phyloP scores from a whole-genome alignment of 1,140 invertebrate genomes.

The Drosophila willistoni region DNA sequence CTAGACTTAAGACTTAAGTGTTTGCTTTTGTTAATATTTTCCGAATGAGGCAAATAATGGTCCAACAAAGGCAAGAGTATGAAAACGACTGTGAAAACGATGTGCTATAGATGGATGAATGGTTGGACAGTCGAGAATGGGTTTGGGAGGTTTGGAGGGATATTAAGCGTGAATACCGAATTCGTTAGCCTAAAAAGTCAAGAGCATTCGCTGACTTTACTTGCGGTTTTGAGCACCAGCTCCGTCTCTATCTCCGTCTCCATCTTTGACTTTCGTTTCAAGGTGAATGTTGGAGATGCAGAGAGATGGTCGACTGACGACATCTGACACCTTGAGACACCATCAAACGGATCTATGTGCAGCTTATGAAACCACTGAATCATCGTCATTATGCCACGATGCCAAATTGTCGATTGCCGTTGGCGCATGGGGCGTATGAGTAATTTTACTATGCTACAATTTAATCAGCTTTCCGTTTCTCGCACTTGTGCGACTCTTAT shows the following conservation, averaged over 20 bases:
- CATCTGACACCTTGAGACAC: slow-evolving; percentile 34
- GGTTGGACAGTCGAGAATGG: slow-evolving; percentile 20
- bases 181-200: slow-evolving; percentile 38
- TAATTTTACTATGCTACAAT: slow-evolving; percentile 62
- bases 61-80: background rate
- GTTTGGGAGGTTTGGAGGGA: background rate
- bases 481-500: slow-evolving; percentile 6
- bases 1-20: too few species aligned
- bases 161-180: slow-evolving; percentile 29
- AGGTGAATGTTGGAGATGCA: slow-evolving; percentile 58
- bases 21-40: too few species aligned
- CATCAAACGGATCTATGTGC: slow-evolving; percentile 63
- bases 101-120: slow-evolving; percentile 45
- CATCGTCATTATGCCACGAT: slow-evolving; percentile 41
- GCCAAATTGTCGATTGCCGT: slow-evolving; percentile 33
- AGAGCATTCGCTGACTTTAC: slow-evolving; percentile 30
- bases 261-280: slow-evolving; percentile 55
- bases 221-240: background rate
- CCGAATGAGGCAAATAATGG: background rate
- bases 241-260: slow-evolving; percentile 1
- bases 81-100: slow-evolving; percentile 64
- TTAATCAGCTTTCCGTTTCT: slow-evolving; percentile 62
- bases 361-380: slow-evolving; percentile 69
- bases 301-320: slow-evolving; percentile 32
- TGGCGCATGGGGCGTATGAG: slow-evolving; percentile 65